phyloP scores from a whole-genome alignment of 2,888 invertebrate genomes.

The Apodemia duryi region DNA sequence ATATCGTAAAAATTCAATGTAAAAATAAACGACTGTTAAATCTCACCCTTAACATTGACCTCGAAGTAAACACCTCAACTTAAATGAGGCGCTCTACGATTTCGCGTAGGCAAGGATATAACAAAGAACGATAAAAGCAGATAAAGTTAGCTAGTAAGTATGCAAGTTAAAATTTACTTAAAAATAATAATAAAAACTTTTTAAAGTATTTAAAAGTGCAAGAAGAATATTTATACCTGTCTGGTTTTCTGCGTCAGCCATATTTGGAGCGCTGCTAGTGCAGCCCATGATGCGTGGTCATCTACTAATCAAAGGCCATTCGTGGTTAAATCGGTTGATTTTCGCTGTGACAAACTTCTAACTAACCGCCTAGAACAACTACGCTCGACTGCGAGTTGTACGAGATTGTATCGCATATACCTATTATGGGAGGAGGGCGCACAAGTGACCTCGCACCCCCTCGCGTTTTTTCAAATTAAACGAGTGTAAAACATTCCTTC shows the following conservation, averaged over 20 bases:
- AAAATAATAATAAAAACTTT: background rate
- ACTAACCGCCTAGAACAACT: constrained; percentile 51
- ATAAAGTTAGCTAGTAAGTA: constrained; percentile 5
- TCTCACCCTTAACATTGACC: constrained; percentile 36
- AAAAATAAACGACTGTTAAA: constrained; percentile 8
- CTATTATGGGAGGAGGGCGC: constrained; percentile 71
- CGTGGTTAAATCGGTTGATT: constrained; percentile 25
- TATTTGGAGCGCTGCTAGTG: constrained; percentile 66
- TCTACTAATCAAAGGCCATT: constrained; percentile 32
- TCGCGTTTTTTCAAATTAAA: constrained; percentile 77
- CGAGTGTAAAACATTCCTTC: constrained; percentile 47
- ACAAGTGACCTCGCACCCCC: constrained; percentile 77
- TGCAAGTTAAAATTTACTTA: background rate
- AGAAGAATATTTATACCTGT: constrained; percentile 6
- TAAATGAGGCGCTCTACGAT: constrained; percentile 27
- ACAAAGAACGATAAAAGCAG: constrained; percentile 28
- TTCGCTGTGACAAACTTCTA: constrained; percentile 35
- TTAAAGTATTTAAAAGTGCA: background rate
- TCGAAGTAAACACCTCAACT: constrained; percentile 31
- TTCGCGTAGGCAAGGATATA: constrained; percentile 32
- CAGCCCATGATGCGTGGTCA: constrained; percentile 62
- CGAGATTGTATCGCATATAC: constrained; percentile 69
- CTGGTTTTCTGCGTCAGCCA: constrained; percentile 39
- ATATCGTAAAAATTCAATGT: background rate
- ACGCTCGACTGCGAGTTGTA: constrained; percentile 52